These are phyloP conservation scores for Drosophila pachea DNA, from an alignment of 1,140 invertebrate genomes.

Conservation along the genomic window DNA sequence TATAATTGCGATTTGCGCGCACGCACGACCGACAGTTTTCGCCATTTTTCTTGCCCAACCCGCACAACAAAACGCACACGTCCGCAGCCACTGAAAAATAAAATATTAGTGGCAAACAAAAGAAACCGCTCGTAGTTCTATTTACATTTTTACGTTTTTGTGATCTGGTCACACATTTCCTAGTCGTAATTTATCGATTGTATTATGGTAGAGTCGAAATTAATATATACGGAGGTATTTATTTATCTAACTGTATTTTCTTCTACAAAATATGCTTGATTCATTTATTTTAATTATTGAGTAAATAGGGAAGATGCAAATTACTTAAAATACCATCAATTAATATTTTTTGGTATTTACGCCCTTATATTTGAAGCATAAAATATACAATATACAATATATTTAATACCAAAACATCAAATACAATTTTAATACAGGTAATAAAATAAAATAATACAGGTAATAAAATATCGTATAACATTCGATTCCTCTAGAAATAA, in stretches of 20 bases:
- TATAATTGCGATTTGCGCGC: conserved; percentile 64
- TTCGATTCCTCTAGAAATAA: too few species aligned
- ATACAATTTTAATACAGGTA: not conserved
- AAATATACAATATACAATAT: not conserved
- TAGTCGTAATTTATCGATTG: not conserved
- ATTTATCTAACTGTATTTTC: not conserved
- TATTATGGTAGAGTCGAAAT: not conserved
- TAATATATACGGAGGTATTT: not conserved
- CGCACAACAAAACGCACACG: conserved; percentile 41
- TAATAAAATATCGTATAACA: not conserved
- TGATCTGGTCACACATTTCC: conserved; percentile 11
- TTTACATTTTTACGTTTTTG: conserved; percentile 14
- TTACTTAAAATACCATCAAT: not conserved
- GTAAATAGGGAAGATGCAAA: too few species aligned
- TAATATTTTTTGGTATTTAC: not conserved
- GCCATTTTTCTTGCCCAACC: conserved; percentile 60
- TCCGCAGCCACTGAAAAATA: conserved; percentile 46
- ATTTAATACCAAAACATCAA: not conserved
- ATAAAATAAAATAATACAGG: not conserved
- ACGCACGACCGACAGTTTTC: conserved; percentile 65
- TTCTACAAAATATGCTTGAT: not conserved
- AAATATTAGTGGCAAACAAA: conserved; percentile 44
- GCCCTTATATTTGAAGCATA: not conserved
- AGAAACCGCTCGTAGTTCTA: conserved; percentile 1
- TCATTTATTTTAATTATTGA: not conserved